A percentile compares a stretch with the other conserved stretches of the same genome.
Conservation (phyloP, 92 coral and sea anemone genomes). For the Epizoanthus stellaris region DNA sequence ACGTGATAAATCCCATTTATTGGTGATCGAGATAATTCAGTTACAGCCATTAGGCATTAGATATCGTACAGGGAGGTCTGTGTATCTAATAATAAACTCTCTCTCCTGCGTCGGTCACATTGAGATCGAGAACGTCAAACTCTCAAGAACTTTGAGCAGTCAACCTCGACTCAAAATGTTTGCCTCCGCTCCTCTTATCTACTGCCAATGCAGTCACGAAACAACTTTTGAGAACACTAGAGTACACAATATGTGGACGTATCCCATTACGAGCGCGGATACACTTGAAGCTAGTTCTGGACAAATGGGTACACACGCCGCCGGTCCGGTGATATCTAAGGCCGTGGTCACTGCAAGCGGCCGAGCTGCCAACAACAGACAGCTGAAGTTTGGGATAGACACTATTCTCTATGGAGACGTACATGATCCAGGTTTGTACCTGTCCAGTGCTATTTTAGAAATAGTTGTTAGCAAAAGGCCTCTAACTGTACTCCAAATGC, state of each 20-base stretch:
- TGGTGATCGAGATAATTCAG: constrained; percentile 75
- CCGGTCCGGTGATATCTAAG: background rate
- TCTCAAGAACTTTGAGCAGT: background rate
- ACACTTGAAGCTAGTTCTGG: background rate
- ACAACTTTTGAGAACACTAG: constrained; percentile 8
- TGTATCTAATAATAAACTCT: constrained; percentile 44
- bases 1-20: constrained; percentile 74
- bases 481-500: no score
- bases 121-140: background rate
- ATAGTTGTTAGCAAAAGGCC: no score
- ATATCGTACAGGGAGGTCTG: constrained; percentile 81
- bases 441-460: no score
- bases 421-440: constrained; percentile 54
- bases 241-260: background rate
- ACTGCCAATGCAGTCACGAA: constrained; percentile 32
- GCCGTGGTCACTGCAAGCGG: background rate
- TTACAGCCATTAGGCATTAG: constrained; percentile 69
- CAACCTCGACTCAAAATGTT: constrained; percentile 10
- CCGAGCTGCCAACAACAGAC: constrained; percentile 45
- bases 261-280: background rate
- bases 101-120: background rate
- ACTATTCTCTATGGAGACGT: constrained; percentile 63
- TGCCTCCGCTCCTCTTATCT: constrained; percentile 3
- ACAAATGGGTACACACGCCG: constrained; percentile 15
- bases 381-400: constrained; percentile 89